Base-by-base conservation (phyloP, 2,797 vertebrate species). In the Enteromius trimaculatus region DNA sequence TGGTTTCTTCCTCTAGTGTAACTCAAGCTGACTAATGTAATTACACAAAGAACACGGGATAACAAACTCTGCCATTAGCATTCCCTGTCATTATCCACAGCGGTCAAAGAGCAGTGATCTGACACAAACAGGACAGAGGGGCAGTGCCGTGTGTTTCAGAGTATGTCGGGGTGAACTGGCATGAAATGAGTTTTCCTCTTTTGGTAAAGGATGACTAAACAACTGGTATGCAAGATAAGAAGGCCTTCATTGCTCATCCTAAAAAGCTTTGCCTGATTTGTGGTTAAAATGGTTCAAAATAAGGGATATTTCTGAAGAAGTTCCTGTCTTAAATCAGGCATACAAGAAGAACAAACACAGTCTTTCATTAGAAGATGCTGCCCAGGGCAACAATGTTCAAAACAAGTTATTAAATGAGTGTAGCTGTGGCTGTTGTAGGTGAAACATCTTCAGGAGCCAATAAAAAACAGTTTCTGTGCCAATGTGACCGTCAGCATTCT, bases 11-110 rank as follows among this genome's bases (percentile, higher is more conserved):
- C 39, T 82, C 47, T 77, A 21, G 10, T 77, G 81, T 77, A 77
- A 83, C 81, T 44, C 51, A 19, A 83, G 51, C 37, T 83, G 51
- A 68, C 81, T 82, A 83, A 83, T 78, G 55, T 64, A 60, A 83
- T 78, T 83, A 78, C 26, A 16, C 4, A 3, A 13, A 62, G 66
- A 71, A 68, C 65, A 83, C 17, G 65, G 53, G 21, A 83, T 77
- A 68, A 69, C 74, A 47, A 69, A 77, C 81, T 77, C 72, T 23
- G 37, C 74, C 72, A 44, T 82, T 77, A 58, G 64, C 51, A 39
- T 37, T 71, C 55, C 81, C 65, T 58, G 39, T 49, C 74, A 77
- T 83, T 83, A 78, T 78, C 74, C 64, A 60, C 70, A 49, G 37
- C 2, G 21, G 37, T 69, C 81, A 47, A 82, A 44, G 47, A 49